These are phyloP conservation scores for Octonoba sinensis DNA, from an alignment of 2,888 invertebrate species.

Conservation along the genomic window DNA sequence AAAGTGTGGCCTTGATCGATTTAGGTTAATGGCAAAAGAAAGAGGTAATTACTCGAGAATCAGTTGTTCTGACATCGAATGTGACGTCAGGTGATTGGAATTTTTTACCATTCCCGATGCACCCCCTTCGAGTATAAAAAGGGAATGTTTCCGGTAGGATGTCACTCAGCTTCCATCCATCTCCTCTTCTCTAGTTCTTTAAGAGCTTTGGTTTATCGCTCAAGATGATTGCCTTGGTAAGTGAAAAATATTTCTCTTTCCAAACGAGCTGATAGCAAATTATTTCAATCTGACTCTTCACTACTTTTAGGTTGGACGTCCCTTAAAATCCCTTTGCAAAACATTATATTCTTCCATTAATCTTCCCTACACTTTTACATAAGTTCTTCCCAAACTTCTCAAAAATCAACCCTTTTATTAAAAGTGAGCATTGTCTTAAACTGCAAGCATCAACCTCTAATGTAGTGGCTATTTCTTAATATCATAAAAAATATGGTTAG, in stretches of 20 bases:
- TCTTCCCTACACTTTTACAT: no score
- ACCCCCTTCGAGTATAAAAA: slow-evolving; percentile 45
- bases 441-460: no score
- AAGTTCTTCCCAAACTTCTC: no score
- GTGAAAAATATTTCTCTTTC: not conserved
- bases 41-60: slow-evolving; percentile 42
- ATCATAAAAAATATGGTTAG: no score
- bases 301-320: not conserved
- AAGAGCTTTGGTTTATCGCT: not conserved
- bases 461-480: no score
- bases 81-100: slow-evolving; percentile 41
- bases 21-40: slow-evolving; percentile 60
- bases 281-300: not conserved
- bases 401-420: no score
- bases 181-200: slow-evolving; percentile 12
- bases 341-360: no score
- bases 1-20: slow-evolving; percentile 48
- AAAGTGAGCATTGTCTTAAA: no score
- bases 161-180: slow-evolving; percentile 38
- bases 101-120: slow-evolving; percentile 39
- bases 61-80: slow-evolving; percentile 12
- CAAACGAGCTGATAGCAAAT: not conserved
- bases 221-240: slow-evolving; percentile 53
- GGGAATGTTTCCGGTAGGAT: slow-evolving; percentile 10
- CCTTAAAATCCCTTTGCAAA: no score